These are phyloP conservation scores for Morbakka virulenta DNA, from an alignment of 30 jellyfish, hydroid and myxozoan species.

Conservation along the genomic window DNA sequence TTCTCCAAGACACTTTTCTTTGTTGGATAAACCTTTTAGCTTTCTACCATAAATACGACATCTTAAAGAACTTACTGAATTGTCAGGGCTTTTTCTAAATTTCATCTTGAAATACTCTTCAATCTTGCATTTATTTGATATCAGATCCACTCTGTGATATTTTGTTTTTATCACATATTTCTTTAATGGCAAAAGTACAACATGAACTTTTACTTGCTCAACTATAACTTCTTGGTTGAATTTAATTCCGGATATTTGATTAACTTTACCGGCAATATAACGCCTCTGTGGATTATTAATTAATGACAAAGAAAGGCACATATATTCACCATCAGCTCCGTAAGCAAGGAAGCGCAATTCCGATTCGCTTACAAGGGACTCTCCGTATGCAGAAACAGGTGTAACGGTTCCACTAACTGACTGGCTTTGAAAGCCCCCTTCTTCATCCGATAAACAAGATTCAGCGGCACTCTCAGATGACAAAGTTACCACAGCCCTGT, in stretches of 20 bases:
- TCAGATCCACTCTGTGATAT: background rate
- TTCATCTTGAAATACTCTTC: slow-evolving; percentile 52
- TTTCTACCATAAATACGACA: slow-evolving; percentile 48
- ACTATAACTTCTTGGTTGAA: background rate
- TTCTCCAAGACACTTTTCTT: slow-evolving; percentile 24
- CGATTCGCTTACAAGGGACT: background rate
- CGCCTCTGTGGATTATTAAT: background rate
- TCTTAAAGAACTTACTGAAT: background rate
- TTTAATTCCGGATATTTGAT: background rate
- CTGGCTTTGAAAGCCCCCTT: background rate
- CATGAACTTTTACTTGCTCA: slow-evolving; percentile 34
- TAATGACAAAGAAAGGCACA: background rate
- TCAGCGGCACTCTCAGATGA: background rate
- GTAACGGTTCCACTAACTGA: background rate
- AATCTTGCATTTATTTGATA: background rate
- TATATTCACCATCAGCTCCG: background rate
- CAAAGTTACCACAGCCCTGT: background rate
- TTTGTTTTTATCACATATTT: slow-evolving; percentile 32
- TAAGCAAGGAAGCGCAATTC: background rate
- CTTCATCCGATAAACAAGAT: background rate
- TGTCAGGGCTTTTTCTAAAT: slow-evolving; percentile 10
- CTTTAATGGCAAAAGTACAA: slow-evolving; percentile 35
- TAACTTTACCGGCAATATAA: slow-evolving; percentile 48
- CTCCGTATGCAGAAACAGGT: background rate
- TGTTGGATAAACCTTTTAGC: background rate